Evolutionary conservation across 2,797 vertebrate species (phyloP).

Genomic region (Phrynocephalus guinanensis): DNA sequence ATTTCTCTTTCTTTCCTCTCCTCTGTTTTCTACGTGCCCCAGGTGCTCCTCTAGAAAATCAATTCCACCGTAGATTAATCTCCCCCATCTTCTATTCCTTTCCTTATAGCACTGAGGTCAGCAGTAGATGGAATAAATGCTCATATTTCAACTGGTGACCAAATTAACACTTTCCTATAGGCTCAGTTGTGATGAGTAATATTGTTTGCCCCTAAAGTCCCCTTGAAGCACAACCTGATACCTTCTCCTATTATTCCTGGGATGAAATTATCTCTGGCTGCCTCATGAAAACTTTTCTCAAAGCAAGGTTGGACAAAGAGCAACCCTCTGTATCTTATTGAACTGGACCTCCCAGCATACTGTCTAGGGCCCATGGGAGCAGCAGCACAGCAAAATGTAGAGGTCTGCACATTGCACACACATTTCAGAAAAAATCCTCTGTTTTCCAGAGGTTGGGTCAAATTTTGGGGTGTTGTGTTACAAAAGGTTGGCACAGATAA

Average conservation of each 20-base stretch:
- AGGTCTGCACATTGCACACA: neutral
- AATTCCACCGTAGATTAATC: neutral
- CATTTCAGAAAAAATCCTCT: constrained; percentile 2
- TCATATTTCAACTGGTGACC: neutral
- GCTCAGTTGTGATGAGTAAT: neutral
- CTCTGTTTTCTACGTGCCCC: neutral
- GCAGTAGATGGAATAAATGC: neutral
- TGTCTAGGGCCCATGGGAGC: neutral
- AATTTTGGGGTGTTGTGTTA: neutral
- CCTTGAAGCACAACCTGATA: neutral
- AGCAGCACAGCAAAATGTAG: neutral
- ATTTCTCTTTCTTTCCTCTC: neutral
- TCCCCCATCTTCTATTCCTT: neutral
- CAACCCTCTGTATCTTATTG: too few species aligned
- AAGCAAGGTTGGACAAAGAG: neutral
- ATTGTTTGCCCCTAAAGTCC: neutral
- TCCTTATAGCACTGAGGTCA: neutral
- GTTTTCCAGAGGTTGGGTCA: neutral
- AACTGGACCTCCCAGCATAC: neutral
- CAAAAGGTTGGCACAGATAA: neutral
- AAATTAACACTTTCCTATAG: neutral
- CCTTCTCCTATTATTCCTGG: neutral
- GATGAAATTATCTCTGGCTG: neutral
- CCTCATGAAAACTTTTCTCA: neutral
- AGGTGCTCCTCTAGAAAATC: constrained; percentile 6